A percentile compares a stretch with the other conserved stretches of the same genome.
These are phyloP conservation scores for Harlomillsia oculata DNA, from an alignment of 1,140 invertebrate genomes.

Conservation along the genomic window DNA sequence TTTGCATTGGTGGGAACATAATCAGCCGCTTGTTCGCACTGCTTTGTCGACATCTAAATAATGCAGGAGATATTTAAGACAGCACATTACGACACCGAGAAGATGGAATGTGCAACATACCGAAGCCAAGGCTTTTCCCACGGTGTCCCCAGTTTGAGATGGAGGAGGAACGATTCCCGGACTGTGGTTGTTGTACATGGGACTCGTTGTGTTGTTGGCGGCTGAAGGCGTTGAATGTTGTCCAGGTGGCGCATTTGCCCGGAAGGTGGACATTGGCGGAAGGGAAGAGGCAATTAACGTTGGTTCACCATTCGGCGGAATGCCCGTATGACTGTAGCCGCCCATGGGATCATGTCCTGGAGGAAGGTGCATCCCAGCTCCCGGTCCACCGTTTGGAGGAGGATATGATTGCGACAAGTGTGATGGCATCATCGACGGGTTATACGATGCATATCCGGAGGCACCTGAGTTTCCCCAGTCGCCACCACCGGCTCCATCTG, in stretches of 20 bases:
- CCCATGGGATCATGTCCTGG: constrained; percentile 35
- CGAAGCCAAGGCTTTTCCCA: constrained; percentile 68
- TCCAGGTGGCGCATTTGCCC: constrained; percentile 47
- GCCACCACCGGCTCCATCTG: constrained; percentile 46
- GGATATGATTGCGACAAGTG: constrained; percentile 36
- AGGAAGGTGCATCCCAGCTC: constrained; percentile 44
- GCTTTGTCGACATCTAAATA: too few species aligned
- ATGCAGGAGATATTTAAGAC: too few species aligned
- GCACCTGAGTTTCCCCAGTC: constrained; percentile 39
- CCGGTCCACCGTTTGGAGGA: constrained; percentile 26
- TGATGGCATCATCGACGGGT: constrained; percentile 41
- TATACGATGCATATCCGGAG: constrained; percentile 37
- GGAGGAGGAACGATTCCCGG: constrained; percentile 40
- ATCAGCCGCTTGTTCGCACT: too few species aligned
- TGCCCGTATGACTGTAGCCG: constrained; percentile 40
- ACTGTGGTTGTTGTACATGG: constrained; percentile 43
- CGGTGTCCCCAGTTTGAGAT: constrained; percentile 55
- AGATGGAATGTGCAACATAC: constrained; percentile 44
- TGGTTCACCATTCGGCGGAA: constrained; percentile 44
- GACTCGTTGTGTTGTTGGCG: constrained; percentile 43
- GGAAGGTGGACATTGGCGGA: constrained; percentile 90
- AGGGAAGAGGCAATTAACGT: constrained; percentile 59
- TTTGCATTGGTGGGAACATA: too few species aligned
- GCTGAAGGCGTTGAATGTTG: constrained; percentile 43
- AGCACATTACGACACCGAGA: too few species aligned